Evolutionary conservation across 2,888 invertebrate species (phyloP).

Genomic region (Heliothis peltigera): DNA sequence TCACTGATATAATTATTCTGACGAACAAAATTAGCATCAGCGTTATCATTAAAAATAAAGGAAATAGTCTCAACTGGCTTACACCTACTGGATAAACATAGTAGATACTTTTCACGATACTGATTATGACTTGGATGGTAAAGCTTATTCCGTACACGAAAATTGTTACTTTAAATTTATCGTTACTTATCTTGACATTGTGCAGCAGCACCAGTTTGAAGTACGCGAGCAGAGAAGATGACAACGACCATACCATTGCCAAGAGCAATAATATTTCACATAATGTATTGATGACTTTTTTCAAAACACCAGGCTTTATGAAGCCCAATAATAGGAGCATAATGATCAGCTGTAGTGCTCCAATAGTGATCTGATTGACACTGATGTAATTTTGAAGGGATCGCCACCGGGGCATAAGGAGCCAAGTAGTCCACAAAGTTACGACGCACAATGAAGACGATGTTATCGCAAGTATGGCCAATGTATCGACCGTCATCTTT

Average conservation of each 20-base stretch:
- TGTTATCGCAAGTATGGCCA: not conserved
- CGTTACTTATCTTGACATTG: slow-evolving; percentile 33
- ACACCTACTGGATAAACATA: not conserved
- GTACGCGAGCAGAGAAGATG: slow-evolving; percentile 47
- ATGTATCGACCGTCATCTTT: not conserved
- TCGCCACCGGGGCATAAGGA: slow-evolving; percentile 52
- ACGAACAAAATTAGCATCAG: slow-evolving; percentile 41
- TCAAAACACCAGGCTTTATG: not conserved
- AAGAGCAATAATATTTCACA: slow-evolving; percentile 13
- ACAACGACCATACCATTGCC: slow-evolving; percentile 39
- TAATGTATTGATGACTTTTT: not conserved
- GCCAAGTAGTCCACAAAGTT: slow-evolving; percentile 50
- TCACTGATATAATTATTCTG: slow-evolving; percentile 38
- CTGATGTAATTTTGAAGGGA: slow-evolving; percentile 57
- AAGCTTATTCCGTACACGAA: slow-evolving; percentile 21
- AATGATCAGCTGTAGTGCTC: slow-evolving; percentile 46
- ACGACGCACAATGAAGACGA: slow-evolving; percentile 26
- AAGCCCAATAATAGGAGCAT: not conserved
- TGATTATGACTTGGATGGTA: not conserved
- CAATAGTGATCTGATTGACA: slow-evolving; percentile 49
- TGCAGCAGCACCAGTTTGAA: slow-evolving; percentile 51
- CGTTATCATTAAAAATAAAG: slow-evolving; percentile 14
- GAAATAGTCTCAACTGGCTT: not conserved
- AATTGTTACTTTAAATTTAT: slow-evolving; percentile 38
- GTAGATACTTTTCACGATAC: not conserved